Evolutionary conservation across 1,140 invertebrate genomes (phyloP), one percentile per base, ranked within the genome.

Genomic region (Berghia stephanieae): DNA sequence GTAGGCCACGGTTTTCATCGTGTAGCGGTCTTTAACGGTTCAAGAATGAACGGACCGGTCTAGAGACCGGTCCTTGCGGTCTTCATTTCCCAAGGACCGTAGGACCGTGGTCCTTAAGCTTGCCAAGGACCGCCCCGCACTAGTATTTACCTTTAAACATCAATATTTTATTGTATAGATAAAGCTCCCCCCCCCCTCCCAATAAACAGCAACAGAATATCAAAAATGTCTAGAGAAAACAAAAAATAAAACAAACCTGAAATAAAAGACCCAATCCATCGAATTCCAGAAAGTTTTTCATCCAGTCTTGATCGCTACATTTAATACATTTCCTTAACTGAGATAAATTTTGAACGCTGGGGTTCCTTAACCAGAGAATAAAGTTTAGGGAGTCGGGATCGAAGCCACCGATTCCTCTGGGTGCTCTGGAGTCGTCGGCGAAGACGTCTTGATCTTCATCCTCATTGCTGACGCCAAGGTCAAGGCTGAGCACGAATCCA

Each of bases 231-330:
- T n/a, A n/a, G n/a, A n/a, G n/a, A n/a, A n/a, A n/a, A n/a, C n/a
- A n/a, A n/a, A n/a, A n/a, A n/a, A n/a, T n/a, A n/a, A n/a, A n/a
- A 8, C 6, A 43, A 27, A 76, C 74, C 74, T 76, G 74, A 77
- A 92, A 89, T 49, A 92, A 78, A 6, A 91, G 82, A 10, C 89
- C 89, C 36, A 89, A 75, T 4, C 86, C 86, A 73, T 91, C 90
- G 72, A 87, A 88, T 75, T 90, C 86, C 75, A 92, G 77, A 80
- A 92, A 92, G 31, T 90, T 90, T 63, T 86, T 79, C 88, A 92
- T 88, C 91, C 91, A 92, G 71, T 88, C 86, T 36, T 86, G 73
- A 75, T 88, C 85, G 69, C 85, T 88, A 40, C 82, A 83, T 76
- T 88, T 87, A 49, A 87, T 84, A 18, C 81, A 79, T 60, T 83